Evolutionary conservation across 2,888 invertebrate species (phyloP).

Genomic region (Limnephilus marmoratus): DNA sequence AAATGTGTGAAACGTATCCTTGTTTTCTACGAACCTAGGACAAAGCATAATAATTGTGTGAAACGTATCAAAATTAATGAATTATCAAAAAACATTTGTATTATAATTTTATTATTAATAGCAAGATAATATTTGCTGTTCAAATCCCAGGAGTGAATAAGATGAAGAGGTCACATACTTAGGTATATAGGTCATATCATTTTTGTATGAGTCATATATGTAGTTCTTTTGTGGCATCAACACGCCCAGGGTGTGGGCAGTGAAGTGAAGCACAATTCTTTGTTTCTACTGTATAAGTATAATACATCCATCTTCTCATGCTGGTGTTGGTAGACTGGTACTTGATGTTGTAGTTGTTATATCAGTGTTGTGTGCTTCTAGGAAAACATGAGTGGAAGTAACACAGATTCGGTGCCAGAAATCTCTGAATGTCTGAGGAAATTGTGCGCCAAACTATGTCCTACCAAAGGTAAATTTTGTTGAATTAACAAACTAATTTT

Average conservation of each 20-base stretch:
- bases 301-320: not conserved
- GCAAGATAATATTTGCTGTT: not conserved
- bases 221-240: not conserved
- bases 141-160: not conserved
- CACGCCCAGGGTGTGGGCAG: not conserved
- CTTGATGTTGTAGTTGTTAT: not conserved
- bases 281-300: not conserved
- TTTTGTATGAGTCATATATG: not conserved
- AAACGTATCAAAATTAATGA: no score
- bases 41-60: no score
- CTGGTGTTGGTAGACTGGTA: not conserved
- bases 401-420: slow-evolving; percentile 41
- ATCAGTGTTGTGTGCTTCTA: not conserved
- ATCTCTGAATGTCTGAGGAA: slow-evolving; percentile 63
- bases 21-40: no score
- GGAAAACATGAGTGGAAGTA: slow-evolving; percentile 39
- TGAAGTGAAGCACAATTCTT: not conserved
- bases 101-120: not conserved
- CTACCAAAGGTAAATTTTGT: slow-evolving; percentile 57
- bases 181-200: no score
- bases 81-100: no score
- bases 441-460: slow-evolving; percentile 62
- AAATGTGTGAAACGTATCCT: no score
- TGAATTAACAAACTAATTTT: not conserved
- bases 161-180: not conserved